Evolutionary conservation across 2,113 vertebrate species (phyloP).

Genomic region (Eublepharis macularius): DNA sequence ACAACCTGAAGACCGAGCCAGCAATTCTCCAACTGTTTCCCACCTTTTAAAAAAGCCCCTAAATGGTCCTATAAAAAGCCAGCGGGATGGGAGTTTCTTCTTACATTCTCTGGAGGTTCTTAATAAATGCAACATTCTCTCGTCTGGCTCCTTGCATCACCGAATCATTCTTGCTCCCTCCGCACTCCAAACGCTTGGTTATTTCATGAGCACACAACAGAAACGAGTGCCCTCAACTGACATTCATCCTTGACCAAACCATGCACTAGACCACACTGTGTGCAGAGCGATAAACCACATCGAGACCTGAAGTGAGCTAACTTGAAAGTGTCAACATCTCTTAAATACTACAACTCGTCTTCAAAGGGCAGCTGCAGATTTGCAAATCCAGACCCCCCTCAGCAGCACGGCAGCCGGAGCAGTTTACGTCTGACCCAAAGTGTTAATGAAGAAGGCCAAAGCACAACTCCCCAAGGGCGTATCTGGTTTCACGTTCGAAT

Average conservation of each 20-base stretch:
- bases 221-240: not conserved
- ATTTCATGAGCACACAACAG: not conserved
- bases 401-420: conserved; percentile 48
- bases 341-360: conserved; percentile 63
- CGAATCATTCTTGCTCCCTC: not conserved
- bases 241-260: conserved; percentile 36
- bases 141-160: not conserved
- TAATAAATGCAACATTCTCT: not conserved
- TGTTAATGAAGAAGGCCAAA: conserved; percentile 43
- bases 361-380: conserved; percentile 59
- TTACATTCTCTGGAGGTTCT: too few relatives aligned
- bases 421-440: conserved; percentile 50
- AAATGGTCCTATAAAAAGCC: too few relatives aligned
- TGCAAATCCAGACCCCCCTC: conserved; percentile 45
- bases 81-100: too few relatives aligned
- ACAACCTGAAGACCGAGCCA: too few relatives aligned
- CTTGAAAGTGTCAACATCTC: conserved; percentile 52
- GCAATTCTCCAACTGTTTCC: too few relatives aligned
- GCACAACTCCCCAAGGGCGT: conserved; percentile 47
- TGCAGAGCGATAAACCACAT: conserved; percentile 54
- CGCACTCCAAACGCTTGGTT: too few relatives aligned
- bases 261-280: conserved; percentile 52
- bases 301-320: conserved; percentile 56
- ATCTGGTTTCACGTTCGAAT: conserved; percentile 43
- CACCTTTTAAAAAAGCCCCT: too few relatives aligned